Conservation (phyloP, 2,113 vertebrate species). For the Trinectes maculatus region DNA sequence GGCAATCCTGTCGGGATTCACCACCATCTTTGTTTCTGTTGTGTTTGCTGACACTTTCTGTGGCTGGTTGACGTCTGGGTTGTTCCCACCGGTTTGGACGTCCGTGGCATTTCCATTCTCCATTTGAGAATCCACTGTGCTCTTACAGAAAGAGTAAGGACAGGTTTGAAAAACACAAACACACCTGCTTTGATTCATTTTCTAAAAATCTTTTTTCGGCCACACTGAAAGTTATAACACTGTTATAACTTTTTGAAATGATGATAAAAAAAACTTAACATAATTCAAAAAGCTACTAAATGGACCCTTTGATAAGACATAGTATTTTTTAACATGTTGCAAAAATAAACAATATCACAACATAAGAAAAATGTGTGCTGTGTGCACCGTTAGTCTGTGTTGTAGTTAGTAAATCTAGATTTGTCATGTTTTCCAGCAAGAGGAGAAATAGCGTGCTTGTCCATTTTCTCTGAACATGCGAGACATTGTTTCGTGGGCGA, state of each 20-base stretch:
- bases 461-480: constrained; percentile 18
- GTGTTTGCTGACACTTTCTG: constrained; percentile 82
- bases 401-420: not conserved
- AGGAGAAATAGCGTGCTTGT: constrained; percentile 9
- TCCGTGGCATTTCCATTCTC: constrained; percentile 78
- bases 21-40: constrained; percentile 77
- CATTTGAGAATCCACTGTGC: constrained; percentile 39
- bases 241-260: too few species aligned
- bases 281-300: too few species aligned
- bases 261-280: too few species aligned
- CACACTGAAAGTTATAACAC: too few species aligned
- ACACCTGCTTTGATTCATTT: too few species aligned
- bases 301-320: too few species aligned
- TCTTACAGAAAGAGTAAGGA: constrained; percentile 43
- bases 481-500: constrained; percentile 32
- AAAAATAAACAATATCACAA: not conserved
- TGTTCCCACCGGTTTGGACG: constrained; percentile 59
- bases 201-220: too few species aligned
- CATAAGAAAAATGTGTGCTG: not conserved
- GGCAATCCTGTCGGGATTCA: constrained; percentile 89
- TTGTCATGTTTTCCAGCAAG: constrained; percentile 8
- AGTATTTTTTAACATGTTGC: too few species aligned
- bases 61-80: constrained; percentile 66
- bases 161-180: too few species aligned
- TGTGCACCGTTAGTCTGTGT: too few species aligned